Conservation (phyloP, 2,888 invertebrate species). For the Drosophila kambysellisi region DNA sequence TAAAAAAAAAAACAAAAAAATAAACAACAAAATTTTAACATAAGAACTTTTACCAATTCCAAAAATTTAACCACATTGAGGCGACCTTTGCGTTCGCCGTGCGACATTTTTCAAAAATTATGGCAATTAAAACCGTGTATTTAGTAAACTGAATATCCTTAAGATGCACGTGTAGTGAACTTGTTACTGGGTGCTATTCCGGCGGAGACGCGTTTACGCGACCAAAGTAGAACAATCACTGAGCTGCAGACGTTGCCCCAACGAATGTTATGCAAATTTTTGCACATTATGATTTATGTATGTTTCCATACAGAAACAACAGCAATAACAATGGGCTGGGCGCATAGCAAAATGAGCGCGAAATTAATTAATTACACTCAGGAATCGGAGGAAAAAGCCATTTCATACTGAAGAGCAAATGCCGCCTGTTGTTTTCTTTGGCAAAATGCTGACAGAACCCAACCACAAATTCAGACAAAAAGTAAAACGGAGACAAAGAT, state of each 20-base stretch:
- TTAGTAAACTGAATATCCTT: conserved; percentile 18
- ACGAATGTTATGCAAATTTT: conserved; percentile 57
- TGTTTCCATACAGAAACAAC: conserved; percentile 35
- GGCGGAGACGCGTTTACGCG: conserved; percentile 46
- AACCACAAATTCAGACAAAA: conserved; percentile 16
- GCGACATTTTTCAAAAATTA: conserved; percentile 73
- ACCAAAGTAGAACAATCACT: conserved; percentile 62
- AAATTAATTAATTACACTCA: conserved; percentile 83
- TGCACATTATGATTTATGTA: conserved; percentile 60
- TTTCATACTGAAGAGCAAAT: conserved; percentile 65
- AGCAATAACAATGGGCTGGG: conserved; percentile 30
- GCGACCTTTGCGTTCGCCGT: conserved; percentile 82
- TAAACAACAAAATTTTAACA: background rate
- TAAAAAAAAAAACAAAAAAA: conserved; percentile 1
- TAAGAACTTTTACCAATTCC: conserved; percentile 81
- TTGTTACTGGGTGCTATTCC: conserved; percentile 7
- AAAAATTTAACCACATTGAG: conserved; percentile 85
- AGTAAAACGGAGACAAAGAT: conserved; percentile 24
- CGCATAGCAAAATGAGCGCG: conserved; percentile 40
- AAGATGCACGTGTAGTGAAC: conserved; percentile 5
- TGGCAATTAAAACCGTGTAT: background rate
- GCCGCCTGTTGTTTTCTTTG: conserved; percentile 61
- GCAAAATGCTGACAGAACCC: conserved; percentile 28
- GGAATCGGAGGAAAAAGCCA: conserved; percentile 73
- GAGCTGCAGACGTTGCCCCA: conserved; percentile 43